Evolutionary conservation across 2,888 invertebrate genomes (phyloP).

Genomic region (Polydrusus pterygomalis): DNA sequence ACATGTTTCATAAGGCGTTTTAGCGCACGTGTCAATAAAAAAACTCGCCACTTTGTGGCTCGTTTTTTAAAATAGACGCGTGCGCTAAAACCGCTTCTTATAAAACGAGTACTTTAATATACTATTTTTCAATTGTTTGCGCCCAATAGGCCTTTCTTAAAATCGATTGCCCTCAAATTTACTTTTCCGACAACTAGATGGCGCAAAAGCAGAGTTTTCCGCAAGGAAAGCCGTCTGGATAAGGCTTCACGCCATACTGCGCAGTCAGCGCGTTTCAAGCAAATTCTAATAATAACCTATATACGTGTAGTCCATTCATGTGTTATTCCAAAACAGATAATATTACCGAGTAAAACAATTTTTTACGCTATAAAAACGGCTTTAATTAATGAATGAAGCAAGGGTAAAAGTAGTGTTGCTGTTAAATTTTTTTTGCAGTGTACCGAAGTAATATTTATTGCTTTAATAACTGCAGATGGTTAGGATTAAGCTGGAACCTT

Average conservation of each 20-base stretch:
- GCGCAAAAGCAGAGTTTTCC: conserved; percentile 33
- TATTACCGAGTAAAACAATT: not conserved
- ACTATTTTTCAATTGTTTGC: no score
- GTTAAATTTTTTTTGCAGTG: no score
- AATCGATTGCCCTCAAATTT: not conserved
- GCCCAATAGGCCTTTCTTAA: not conserved
- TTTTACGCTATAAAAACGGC: not conserved
- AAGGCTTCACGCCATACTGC: no score
- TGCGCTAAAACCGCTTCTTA: no score
- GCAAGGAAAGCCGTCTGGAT: not conserved
- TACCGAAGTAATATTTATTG: no score
- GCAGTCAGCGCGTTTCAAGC: conserved; percentile 18
- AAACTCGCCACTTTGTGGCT: no score
- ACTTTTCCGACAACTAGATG: conserved; percentile 9
- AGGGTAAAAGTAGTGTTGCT: not conserved
- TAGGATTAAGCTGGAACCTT: no score
- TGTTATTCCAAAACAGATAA: not conserved
- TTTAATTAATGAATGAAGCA: not conserved
- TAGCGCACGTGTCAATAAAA: no score
- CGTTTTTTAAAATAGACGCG: no score
- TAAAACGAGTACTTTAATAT: no score
- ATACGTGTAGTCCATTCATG: not conserved
- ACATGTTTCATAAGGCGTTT: no score
- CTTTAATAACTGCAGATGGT: no score
- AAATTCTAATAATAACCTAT: conserved; percentile 18